phyloP scores from a whole-genome alignment of 2,888 invertebrate species.

The Protophormia terraenovae region DNA sequence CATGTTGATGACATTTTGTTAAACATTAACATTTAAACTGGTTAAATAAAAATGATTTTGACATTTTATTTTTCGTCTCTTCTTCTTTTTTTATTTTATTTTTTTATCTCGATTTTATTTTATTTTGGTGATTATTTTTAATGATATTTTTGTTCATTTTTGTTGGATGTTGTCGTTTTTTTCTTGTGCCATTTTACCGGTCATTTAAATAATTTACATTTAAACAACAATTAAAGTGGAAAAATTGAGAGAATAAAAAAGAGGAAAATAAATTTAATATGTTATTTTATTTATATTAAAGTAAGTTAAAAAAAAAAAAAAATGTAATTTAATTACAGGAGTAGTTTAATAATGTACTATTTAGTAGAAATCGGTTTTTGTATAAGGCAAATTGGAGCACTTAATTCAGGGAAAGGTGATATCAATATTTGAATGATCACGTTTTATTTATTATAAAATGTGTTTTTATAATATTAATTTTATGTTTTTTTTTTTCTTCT shows the following conservation, averaged over 20 bases:
- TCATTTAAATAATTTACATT: constrained; percentile 58
- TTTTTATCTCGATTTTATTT: constrained; percentile 15
- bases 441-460: too few species aligned
- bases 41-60: constrained; percentile 65
- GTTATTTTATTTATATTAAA: neutral
- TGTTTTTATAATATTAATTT: too few species aligned
- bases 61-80: constrained; percentile 28
- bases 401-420: too few species aligned
- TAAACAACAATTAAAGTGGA: constrained; percentile 50
- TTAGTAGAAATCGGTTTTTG: too few species aligned
- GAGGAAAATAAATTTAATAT: neutral
- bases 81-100: neutral
- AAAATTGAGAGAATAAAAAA: neutral
- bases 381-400: too few species aligned
- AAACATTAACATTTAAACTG: constrained; percentile 63
- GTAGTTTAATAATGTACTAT: too few species aligned
- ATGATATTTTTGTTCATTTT: constrained; percentile 24
- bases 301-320: neutral
- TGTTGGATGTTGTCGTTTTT: neutral
- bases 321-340: neutral
- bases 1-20: constrained; percentile 66
- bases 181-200: constrained; percentile 17
- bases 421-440: too few species aligned
- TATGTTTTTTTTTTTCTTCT: too few species aligned
- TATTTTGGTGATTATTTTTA: constrained; percentile 59